A percentile compares a stretch with the other conserved stretches of the same genome.
phyloP scores from a whole-genome alignment of 1,140 invertebrate species.

The Diorhabda sublineata region DNA sequence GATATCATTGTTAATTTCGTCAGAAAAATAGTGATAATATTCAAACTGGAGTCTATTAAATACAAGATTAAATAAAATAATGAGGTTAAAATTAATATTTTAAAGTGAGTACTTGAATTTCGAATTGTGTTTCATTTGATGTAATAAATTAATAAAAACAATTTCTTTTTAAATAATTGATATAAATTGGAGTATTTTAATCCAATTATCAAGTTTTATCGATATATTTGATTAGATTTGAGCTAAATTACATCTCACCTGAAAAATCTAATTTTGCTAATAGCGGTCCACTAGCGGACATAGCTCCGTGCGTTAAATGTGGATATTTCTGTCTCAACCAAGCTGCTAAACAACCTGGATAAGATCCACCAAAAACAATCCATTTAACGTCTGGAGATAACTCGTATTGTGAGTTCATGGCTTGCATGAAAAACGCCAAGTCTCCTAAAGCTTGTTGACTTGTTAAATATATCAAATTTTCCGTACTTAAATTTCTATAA shows the following conservation, averaged over 20 bases:
- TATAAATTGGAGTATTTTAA: too few relatives aligned
- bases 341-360: constrained; percentile 84
- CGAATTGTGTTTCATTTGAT: background rate
- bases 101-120: too few relatives aligned
- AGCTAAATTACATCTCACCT: constrained; percentile 47
- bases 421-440: constrained; percentile 73
- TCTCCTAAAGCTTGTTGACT: constrained; percentile 87
- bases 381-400: constrained; percentile 68
- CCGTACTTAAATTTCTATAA: constrained; percentile 67
- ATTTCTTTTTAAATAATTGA: too few relatives aligned
- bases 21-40: too few relatives aligned
- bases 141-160: background rate
- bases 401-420: constrained; percentile 62
- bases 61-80: too few relatives aligned
- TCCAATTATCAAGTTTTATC: too few relatives aligned
- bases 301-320: constrained; percentile 76
- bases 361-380: constrained; percentile 91
- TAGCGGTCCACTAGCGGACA: constrained; percentile 86
- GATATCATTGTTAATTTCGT: too few relatives aligned
- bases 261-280: constrained; percentile 79
- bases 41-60: too few relatives aligned
- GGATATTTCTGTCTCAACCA: constrained; percentile 90
- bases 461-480: constrained; percentile 74
- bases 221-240: too few relatives aligned
- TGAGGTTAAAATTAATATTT: too few relatives aligned